Evolutionary conservation across 2,888 invertebrate genomes (phyloP).

Genomic region (Philhelius pedissequus): DNA sequence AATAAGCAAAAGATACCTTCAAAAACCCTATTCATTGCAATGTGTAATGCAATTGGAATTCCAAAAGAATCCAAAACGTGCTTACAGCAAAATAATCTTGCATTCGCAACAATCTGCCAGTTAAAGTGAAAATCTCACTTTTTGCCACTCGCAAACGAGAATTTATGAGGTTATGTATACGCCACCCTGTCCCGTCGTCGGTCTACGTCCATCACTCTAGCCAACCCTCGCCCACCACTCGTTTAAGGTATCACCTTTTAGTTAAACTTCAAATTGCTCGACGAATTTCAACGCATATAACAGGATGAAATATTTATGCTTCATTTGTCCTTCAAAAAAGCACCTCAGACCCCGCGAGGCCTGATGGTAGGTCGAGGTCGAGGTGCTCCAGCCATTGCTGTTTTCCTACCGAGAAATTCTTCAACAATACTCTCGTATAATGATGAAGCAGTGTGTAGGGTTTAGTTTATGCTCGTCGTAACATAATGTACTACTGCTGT

Average conservation of each 20-base stretch:
- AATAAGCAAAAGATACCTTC: constrained; percentile 36
- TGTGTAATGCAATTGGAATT: constrained; percentile 40
- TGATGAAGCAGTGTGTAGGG: constrained; percentile 7
- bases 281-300: constrained; percentile 58
- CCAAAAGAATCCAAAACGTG: constrained; percentile 25
- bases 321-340: constrained; percentile 38
- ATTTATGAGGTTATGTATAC: constrained; percentile 46
- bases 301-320: constrained; percentile 53
- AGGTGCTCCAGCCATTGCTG: background rate
- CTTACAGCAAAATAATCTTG: constrained; percentile 34
- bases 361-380: background rate
- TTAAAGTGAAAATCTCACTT: constrained; percentile 57
- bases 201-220: background rate
- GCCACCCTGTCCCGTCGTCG: background rate
- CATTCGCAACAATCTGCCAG: constrained; percentile 56
- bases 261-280: constrained; percentile 40
- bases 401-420: background rate
- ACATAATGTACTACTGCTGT: constrained; percentile 34
- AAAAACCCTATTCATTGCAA: background rate
- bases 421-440: background rate
- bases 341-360: background rate
- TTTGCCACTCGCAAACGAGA: constrained; percentile 16
- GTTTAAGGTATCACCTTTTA: constrained; percentile 7
- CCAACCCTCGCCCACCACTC: too few relatives aligned
- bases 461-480: too few relatives aligned